These are phyloP conservation scores for Raja brachyura DNA, from an alignment of 2,113 vertebrate genomes.

Conservation along the genomic window DNA sequence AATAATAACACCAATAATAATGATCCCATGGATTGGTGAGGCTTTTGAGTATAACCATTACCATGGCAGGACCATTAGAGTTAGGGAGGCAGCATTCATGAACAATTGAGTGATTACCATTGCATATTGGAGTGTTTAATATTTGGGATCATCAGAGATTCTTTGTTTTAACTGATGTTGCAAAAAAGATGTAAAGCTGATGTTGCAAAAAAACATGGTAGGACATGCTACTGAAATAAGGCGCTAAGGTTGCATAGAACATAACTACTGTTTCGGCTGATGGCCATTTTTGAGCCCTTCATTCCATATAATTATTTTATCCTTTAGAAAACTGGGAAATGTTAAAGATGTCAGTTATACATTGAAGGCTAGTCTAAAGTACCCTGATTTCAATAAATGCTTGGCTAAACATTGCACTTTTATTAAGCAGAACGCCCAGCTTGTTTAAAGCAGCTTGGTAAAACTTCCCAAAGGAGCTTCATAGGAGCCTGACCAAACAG, in stretches of 20 bases:
- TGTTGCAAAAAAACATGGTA: too few relatives aligned
- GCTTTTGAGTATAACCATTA: not conserved
- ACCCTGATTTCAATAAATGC: not conserved
- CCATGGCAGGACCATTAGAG: not conserved
- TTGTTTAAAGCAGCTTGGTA: not conserved
- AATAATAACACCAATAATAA: not conserved
- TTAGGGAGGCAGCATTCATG: not conserved
- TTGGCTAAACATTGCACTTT: too few relatives aligned
- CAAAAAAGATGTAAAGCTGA: too few relatives aligned
- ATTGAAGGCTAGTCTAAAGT: not conserved
- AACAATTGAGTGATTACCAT: not conserved
- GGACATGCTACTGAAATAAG: too few relatives aligned
- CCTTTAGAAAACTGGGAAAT: not conserved
- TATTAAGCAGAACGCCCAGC: not conserved
- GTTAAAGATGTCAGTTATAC: not conserved
- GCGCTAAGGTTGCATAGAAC: too few relatives aligned
- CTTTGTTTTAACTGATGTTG: not conserved
- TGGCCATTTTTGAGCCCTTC: too few relatives aligned
- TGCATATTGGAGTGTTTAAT: not conserved
- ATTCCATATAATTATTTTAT: too few relatives aligned
- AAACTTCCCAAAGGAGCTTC: not conserved
- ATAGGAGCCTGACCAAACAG: not conserved
- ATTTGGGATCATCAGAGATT: not conserved
- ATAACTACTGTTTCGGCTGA: too few relatives aligned
- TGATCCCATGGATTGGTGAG: not conserved